These are phyloP conservation scores for Actias luna DNA, from an alignment of 2,888 invertebrate species.

Conservation along the genomic window DNA sequence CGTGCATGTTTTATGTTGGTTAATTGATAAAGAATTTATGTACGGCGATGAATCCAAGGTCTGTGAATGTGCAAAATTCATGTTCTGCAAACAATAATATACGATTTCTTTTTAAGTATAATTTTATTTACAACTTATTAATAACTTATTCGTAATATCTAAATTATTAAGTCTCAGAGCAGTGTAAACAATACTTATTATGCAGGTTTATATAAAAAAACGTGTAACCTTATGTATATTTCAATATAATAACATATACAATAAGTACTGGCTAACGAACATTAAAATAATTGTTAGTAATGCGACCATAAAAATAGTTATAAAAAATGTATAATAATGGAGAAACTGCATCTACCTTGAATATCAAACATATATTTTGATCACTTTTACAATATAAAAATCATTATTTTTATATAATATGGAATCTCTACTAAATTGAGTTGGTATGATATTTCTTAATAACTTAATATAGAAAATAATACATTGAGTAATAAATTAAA, in stretches of 20 bases:
- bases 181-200: constrained; percentile 25
- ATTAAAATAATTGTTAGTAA: neutral
- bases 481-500: neutral
- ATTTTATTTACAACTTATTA: constrained; percentile 23
- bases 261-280: neutral
- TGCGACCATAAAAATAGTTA: neutral
- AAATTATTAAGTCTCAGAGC: constrained; percentile 34
- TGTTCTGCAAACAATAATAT: neutral
- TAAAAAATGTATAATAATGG: neutral
- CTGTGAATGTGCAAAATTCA: no score
- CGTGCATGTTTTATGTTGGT: no score
- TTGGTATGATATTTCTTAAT: neutral
- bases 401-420: neutral
- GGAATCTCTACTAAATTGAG: neutral
- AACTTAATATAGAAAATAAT: neutral
- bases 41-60: no score
- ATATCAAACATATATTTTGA: no score
- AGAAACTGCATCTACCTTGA: no score
- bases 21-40: no score
- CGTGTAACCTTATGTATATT: neutral
- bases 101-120: constrained; percentile 16
- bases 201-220: constrained; percentile 11
- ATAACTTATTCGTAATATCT: constrained; percentile 20
- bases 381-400: neutral
- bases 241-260: constrained; percentile 20